Conservation (phyloP, 2,888 invertebrate species). For the Diloba caeruleocephala region DNA sequence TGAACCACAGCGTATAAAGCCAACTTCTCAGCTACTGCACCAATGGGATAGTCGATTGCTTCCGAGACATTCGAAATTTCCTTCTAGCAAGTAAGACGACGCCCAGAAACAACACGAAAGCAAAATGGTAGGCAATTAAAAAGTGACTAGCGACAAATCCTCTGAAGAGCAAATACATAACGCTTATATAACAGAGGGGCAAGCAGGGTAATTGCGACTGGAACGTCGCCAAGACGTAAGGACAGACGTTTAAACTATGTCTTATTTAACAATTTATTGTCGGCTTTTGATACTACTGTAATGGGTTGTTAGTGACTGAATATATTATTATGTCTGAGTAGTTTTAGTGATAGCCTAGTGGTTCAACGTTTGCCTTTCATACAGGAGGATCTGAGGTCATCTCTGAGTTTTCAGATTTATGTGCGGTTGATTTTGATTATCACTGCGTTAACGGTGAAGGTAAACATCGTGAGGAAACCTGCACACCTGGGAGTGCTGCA, state of each 20-base stretch:
- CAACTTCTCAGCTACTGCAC: too few relatives aligned
- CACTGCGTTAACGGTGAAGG: too few relatives aligned
- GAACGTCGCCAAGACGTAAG: slow-evolving; percentile 51
- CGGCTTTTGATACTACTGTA: slow-evolving; percentile 32
- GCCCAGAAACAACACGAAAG: slow-evolving; percentile 12
- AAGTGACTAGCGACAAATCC: slow-evolving; percentile 41
- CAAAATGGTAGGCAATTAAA: slow-evolving; percentile 43
- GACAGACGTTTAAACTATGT: slow-evolving; percentile 36
- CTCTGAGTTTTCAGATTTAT: too few relatives aligned
- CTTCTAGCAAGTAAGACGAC: too few relatives aligned
- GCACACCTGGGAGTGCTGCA: too few relatives aligned
- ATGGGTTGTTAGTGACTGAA: slow-evolving; percentile 34
- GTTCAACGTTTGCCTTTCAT: too few relatives aligned
- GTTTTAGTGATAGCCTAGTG: slow-evolving; percentile 7
- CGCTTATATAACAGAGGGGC: slow-evolving; percentile 37
- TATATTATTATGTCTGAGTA: slow-evolving; percentile 20
- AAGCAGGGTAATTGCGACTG: slow-evolving; percentile 52
- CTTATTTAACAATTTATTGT: slow-evolving; percentile 50
- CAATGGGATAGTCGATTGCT: too few relatives aligned
- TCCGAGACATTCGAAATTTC: too few relatives aligned
- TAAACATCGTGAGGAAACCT: too few relatives aligned
- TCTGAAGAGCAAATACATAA: slow-evolving; percentile 42
- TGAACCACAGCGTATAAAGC: too few relatives aligned
- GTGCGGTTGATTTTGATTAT: too few relatives aligned
- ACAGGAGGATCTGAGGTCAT: too few relatives aligned